Base-by-base conservation (phyloP, 2,113 vertebrate species). In the Actenoides lindsayi region DNA sequence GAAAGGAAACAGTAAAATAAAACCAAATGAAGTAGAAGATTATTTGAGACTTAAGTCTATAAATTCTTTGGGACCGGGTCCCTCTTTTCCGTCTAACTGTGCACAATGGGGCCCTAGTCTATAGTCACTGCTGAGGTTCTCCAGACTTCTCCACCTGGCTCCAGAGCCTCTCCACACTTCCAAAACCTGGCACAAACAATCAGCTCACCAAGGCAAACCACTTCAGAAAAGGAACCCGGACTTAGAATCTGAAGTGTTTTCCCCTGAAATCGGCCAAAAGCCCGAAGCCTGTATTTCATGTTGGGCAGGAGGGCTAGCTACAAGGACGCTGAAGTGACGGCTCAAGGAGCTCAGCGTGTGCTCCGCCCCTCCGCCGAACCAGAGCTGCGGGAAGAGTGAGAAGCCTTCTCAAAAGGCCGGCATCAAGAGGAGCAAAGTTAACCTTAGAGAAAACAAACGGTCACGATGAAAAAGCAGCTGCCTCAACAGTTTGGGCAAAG, bases 1-100 rank as follows among this genome's bases (percentile, higher is more conserved):
- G 74, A 84, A 94, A 87, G 57, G 88, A 95, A 96, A 93, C n/a
- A 27, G 59, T 48, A 68, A 86, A 82, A 83, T 73, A 86, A 82
- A 94, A 60, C 18, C 59, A 90, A 90, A 93, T 59, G 37, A 77
- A 69, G 33, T 48, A 68, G 46, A 95, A 65, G 64, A 86, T 84
- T 59, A 78, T 63, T 48, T 44, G 60, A 68, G 69, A 74, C 30
- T 85, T 44, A 51, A 50, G 63, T 35, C 81, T 53, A 46, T 31
- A 70, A 76, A 90, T 89, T 84, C 74, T 75, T 70, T 67, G 46
- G 64, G 83, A 51, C 73, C 39, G 25, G 7, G 13, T 48, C 41
- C 70, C 53, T 54, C 53, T 89, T 56, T 67, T 78, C 84, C 48
- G 16, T 68, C 86, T 48, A 70, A 31, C 53, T 6, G 8, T 4